Percentiles rank a stretch among this genome's conserved stretches.
These are phyloP conservation scores for Pica pica DNA, from an alignment of 2,113 vertebrate species.

Conservation along the genomic window DNA sequence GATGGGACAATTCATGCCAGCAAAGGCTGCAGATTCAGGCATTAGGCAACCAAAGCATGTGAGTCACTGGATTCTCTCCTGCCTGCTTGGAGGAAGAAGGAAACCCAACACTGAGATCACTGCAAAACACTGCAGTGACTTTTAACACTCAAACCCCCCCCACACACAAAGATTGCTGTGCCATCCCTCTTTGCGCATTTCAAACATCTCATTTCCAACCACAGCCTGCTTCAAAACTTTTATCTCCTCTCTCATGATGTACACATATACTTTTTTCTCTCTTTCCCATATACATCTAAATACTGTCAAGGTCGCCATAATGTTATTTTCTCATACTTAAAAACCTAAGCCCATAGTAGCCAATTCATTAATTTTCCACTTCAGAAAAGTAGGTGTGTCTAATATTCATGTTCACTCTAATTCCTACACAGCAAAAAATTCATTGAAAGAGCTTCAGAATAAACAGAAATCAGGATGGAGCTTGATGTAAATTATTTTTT, in stretches of 20 bases:
- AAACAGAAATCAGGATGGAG: neutral
- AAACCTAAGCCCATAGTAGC: neutral
- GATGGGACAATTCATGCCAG: neutral
- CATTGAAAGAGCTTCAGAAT: neutral
- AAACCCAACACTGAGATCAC: slow-evolving; percentile 19
- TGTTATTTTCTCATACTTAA: neutral
- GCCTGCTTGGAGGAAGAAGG: neutral
- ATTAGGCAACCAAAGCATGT: neutral
- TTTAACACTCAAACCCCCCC: neutral
- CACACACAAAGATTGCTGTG: neutral
- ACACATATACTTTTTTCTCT: neutral
- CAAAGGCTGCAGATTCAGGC: neutral
- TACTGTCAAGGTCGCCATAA: neutral
- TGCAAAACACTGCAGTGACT: neutral
- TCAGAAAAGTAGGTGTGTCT: neutral
- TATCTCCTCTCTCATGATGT: neutral
- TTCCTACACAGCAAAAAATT: neutral
- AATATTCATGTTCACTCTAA: neutral
- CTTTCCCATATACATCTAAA: neutral
- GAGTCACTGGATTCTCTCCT: neutral
- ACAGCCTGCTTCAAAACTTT: neutral
- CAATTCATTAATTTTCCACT: neutral
- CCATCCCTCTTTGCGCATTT: neutral
- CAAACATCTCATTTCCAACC: neutral
- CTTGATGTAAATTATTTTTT: neutral